Evolutionary conservation across 1,140 invertebrate species (phyloP), one percentile per base, ranked within the genome.

Genomic region (Drosophila fuyamai): DNA sequence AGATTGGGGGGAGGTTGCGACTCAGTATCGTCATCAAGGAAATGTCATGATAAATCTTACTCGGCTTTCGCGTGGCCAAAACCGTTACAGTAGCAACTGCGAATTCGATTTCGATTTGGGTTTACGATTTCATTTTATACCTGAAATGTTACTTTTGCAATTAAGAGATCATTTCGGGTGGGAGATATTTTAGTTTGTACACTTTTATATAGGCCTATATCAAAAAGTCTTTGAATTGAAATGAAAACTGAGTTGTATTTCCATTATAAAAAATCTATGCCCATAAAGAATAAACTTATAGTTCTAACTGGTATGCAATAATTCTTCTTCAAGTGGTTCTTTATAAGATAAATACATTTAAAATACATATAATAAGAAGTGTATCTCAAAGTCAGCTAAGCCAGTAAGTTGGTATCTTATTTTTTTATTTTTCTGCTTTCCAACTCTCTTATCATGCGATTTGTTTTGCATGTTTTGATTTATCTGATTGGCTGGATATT

Each of bases 381-480:
- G 61, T 44, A 63, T 35, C 16, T 4, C 1, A 32, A 29, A 35
- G 27, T 32, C 59, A 57, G 10, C 14, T 41, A n/a, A 13, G 6
- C 32, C 16, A 41, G 0, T 54, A 29, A 9, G 7, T 4, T 51
- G 23, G 16, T 18, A 3, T n/a, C 0, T 41, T 16, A 23, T 57
- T 16, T 23, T 18, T 61, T 36, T 36, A 13, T 16, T 27, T 51
- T 38, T 62, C 27, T 29, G 9, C 23, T 53, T 68, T 65, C 29
- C 74, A 59, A 57, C 27, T 74, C 32, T 55, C 66, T 88, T 89
- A 88, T 88, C 83, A 59, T 56, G 72, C 84, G 84, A 88, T 88
- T 88, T 88, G 83, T 88, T 88, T 80, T 68, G 61, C 83, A 77
- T 86, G 83, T 86, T 86, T 50, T 73, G 54, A 88, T 82, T 88